These are phyloP conservation scores for Apodemus sylvaticus DNA, from an alignment of 2,113 vertebrate species.

Conservation along the genomic window DNA sequence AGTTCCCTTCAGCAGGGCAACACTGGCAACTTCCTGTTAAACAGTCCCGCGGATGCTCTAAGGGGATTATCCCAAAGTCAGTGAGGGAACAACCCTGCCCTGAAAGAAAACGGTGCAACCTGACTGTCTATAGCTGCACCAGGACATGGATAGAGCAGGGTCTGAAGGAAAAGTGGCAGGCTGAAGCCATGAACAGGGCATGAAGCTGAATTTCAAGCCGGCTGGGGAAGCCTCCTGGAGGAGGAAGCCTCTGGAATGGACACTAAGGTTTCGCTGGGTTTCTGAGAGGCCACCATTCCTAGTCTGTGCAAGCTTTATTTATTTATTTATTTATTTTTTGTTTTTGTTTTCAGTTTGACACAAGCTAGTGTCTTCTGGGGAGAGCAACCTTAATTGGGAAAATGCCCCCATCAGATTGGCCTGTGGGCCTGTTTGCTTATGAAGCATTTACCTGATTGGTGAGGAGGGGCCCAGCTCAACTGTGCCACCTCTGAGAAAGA, in stretches of 20 bases:
- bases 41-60: background rate
- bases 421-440: background rate
- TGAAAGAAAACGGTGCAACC: no score
- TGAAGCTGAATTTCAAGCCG: background rate
- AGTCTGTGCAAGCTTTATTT: no score
- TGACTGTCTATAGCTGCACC: background rate
- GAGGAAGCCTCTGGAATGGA: background rate
- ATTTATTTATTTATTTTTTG: background rate
- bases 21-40: background rate
- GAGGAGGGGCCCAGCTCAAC: background rate
- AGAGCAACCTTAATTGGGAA: background rate
- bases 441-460: background rate
- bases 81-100: background rate
- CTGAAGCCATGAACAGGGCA: background rate
- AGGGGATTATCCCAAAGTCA: background rate
- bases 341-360: background rate
- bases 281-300: background rate
- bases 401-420: background rate
- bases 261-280: background rate
- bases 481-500: background rate
- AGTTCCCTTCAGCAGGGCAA: no score
- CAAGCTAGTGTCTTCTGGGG: background rate
- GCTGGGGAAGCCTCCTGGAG: background rate
- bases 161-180: background rate
- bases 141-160: background rate